A percentile compares a stretch with the other conserved stretches of the same genome.
Evolutionary conservation across 2,888 invertebrate genomes (phyloP).

Genomic region (Agrotis exclamationis): DNA sequence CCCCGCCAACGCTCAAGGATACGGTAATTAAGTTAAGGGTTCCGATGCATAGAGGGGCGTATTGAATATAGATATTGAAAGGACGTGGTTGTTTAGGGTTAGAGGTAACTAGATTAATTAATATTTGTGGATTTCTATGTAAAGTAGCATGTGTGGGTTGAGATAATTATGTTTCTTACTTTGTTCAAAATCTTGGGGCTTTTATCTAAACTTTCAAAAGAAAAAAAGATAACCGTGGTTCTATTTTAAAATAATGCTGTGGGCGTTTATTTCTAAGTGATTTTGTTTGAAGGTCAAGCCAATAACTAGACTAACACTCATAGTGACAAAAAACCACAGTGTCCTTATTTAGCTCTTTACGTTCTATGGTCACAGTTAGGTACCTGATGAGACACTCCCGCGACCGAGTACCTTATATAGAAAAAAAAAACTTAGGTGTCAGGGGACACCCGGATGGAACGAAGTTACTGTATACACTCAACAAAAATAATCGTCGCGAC

Average conservation of each 20-base stretch:
- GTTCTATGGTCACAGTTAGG: too few species aligned
- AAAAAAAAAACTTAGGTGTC: too few species aligned
- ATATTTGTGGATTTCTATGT: constrained; percentile 37
- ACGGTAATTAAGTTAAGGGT: constrained; percentile 60
- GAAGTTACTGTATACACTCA: too few species aligned
- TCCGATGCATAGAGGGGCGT: constrained; percentile 43
- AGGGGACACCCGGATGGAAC: too few species aligned
- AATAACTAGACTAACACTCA: too few species aligned
- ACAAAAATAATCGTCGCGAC: too few species aligned
- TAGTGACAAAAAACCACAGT: too few species aligned
- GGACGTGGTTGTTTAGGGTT: constrained; percentile 37
- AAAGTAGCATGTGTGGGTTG: neutral
- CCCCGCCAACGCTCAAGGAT: constrained; percentile 52
- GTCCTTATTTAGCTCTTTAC: too few species aligned
- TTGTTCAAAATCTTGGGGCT: neutral
- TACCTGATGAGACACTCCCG: too few species aligned
- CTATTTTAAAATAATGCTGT: neutral
- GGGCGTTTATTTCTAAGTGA: too few species aligned
- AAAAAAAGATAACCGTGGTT: neutral
- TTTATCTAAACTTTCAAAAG: neutral
- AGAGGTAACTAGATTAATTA: constrained; percentile 41
- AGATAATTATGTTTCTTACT: constrained; percentile 19
- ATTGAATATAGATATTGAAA: constrained; percentile 38
- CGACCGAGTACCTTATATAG: too few species aligned
- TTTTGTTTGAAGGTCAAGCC: neutral